Percentiles rank a stretch among this genome's conserved stretches.
These are phyloP conservation scores for Aspiorhynchus laticeps DNA, from an alignment of 2,113 vertebrate species.

Conservation along the genomic window DNA sequence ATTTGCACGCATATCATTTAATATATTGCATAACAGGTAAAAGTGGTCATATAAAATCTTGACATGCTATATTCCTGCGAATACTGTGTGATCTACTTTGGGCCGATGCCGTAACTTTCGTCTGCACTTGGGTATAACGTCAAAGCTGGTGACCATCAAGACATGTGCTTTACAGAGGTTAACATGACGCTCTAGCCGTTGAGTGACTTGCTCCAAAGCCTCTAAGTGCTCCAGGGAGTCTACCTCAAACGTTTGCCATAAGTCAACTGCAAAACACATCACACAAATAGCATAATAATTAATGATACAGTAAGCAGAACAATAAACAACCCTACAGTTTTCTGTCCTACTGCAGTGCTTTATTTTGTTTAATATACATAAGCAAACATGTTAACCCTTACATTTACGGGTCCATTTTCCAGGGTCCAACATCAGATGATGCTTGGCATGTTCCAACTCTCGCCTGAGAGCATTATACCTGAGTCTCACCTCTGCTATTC, in stretches of 20 bases:
- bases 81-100: slow-evolving; percentile 31
- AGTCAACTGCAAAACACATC: slow-evolving; percentile 76
- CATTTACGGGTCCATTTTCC: slow-evolving; percentile 88
- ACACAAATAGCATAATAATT: slow-evolving; percentile 30
- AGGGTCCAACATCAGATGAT: slow-evolving; percentile 86
- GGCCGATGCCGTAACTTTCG: slow-evolving; percentile 61
- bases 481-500: slow-evolving; percentile 85
- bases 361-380: neutral
- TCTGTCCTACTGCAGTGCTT: neutral
- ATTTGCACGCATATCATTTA: slow-evolving; percentile 17
- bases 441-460: slow-evolving; percentile 86
- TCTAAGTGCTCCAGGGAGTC: slow-evolving; percentile 92
- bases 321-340: slow-evolving; percentile 8
- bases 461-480: slow-evolving; percentile 87
- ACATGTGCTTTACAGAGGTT: slow-evolving; percentile 90
- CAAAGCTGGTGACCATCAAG: slow-evolving; percentile 93
- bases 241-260: slow-evolving; percentile 88
- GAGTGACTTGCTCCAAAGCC: slow-evolving; percentile 85
- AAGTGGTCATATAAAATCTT: neutral
- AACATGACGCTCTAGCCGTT: slow-evolving; percentile 83
- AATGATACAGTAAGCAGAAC: slow-evolving; percentile 3
- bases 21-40: slow-evolving; percentile 21
- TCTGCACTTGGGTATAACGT: slow-evolving; percentile 78
- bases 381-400: slow-evolving; percentile 70
- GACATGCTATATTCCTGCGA: slow-evolving; percentile 41